Evolutionary conservation across 2,888 invertebrate genomes (phyloP).

Genomic region (Drosophila niveifrons): DNA sequence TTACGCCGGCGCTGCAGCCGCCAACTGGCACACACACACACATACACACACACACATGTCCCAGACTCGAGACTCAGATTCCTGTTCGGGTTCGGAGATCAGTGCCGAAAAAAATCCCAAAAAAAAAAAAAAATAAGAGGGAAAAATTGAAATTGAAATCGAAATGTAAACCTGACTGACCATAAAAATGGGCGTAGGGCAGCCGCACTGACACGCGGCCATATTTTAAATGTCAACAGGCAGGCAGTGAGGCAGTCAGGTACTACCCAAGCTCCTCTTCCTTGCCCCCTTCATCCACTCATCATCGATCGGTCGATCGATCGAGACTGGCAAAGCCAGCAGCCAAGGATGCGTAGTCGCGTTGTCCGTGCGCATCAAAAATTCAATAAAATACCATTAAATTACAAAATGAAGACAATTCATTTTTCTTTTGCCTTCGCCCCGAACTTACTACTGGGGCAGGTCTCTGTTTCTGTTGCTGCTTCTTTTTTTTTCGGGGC

Average conservation of each 20-base stretch:
- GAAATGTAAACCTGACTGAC: conserved; percentile 76
- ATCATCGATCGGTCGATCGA: background rate
- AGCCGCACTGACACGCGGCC: conserved; percentile 82
- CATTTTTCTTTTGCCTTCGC: conserved; percentile 54
- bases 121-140: conserved; percentile 26
- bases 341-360: conserved; percentile 57
- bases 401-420: conserved; percentile 83
- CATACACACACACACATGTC: conserved; percentile 11
- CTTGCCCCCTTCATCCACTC: background rate
- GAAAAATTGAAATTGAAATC: conserved; percentile 73
- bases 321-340: conserved; percentile 2
- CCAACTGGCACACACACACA: conserved; percentile 13
- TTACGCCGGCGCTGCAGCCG: conserved; percentile 58
- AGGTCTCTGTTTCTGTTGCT: conserved; percentile 17
- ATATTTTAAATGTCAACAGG: conserved; percentile 83
- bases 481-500: conserved; percentile 20
- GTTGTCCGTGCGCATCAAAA: conserved; percentile 75
- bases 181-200: conserved; percentile 84
- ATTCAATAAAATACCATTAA: conserved; percentile 83
- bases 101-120: conserved; percentile 46
- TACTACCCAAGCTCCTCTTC: conserved; percentile 12
- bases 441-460: conserved; percentile 14
- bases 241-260: conserved; percentile 50
- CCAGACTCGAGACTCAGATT: conserved; percentile 19
- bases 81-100: conserved; percentile 41